Percentiles rank a stretch among this genome's conserved stretches.
These are phyloP conservation scores for Diogma glabrata DNA, from an alignment of 2,888 invertebrate species.

Conservation along the genomic window DNA sequence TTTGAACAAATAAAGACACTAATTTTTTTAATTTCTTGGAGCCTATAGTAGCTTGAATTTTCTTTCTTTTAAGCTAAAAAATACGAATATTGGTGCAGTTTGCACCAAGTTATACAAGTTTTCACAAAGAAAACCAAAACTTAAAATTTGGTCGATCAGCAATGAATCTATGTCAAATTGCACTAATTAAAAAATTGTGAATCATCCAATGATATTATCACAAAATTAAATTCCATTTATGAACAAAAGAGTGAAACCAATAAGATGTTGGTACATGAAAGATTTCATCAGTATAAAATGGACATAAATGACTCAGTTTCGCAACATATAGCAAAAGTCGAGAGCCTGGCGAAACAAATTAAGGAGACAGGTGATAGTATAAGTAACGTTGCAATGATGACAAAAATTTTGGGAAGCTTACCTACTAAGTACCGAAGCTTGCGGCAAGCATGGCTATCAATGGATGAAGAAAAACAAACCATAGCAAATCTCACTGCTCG, in stretches of 20 bases:
- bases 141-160: too few species aligned
- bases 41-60: too few species aligned
- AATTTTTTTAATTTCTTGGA: too few species aligned
- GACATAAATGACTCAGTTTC: not conserved
- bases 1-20: too few species aligned
- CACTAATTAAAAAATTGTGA: not conserved
- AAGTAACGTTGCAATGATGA: too few species aligned
- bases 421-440: not conserved
- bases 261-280: not conserved
- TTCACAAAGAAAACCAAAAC: too few species aligned
- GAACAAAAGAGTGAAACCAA: constrained; percentile 1
- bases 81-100: too few species aligned
- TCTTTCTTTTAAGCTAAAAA: too few species aligned
- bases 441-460: too few species aligned
- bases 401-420: not conserved
- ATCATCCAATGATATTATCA: not conserved
- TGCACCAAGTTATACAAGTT: too few species aligned
- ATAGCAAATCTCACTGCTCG: not conserved
- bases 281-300: not conserved
- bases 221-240: not conserved
- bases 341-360: not conserved
- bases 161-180: not conserved
- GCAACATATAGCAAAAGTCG: too few species aligned
- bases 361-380: not conserved
- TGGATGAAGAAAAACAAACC: not conserved